phyloP scores from a whole-genome alignment of 2,797 vertebrate genomes.

The Melopsittacus undulatus region DNA sequence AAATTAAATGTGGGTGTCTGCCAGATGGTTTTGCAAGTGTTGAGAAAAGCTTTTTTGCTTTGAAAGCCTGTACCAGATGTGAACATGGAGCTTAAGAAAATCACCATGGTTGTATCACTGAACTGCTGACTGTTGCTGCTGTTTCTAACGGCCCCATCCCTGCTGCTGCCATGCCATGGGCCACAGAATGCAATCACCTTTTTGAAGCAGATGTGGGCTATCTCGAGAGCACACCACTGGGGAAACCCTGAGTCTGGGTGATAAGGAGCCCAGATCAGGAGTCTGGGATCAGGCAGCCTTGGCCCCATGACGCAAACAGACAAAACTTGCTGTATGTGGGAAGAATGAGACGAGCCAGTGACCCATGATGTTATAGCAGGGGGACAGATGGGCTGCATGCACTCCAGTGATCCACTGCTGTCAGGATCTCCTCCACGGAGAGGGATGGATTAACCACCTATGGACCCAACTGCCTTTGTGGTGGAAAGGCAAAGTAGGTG shows the following conservation, averaged over 20 bases:
- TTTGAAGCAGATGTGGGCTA: not conserved
- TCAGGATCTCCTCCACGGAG: fast-evolving
- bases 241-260: not conserved
- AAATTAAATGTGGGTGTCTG: not conserved
- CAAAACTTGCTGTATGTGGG: not conserved
- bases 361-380: fast-evolving
- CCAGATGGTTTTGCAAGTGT: not conserved
- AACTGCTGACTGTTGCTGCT: not conserved
- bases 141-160: not conserved
- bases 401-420: not conserved
- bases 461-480: fast-evolving
- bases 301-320: not conserved
- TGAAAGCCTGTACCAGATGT: not conserved
- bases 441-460: fast-evolving
- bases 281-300: not conserved
- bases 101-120: not conserved
- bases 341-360: fast-evolving
- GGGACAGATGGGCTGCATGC: not conserved
- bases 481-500: not conserved
- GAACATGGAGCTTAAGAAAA: not conserved
- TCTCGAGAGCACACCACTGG: fast-evolving
- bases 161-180: not conserved
- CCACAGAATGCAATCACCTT: fast-evolving
- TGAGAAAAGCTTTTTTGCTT: not conserved
- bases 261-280: not conserved